These are phyloP conservation scores for Micoletzkya japonica DNA, from an alignment of 2,888 invertebrate genomes.

Conservation along the genomic window DNA sequence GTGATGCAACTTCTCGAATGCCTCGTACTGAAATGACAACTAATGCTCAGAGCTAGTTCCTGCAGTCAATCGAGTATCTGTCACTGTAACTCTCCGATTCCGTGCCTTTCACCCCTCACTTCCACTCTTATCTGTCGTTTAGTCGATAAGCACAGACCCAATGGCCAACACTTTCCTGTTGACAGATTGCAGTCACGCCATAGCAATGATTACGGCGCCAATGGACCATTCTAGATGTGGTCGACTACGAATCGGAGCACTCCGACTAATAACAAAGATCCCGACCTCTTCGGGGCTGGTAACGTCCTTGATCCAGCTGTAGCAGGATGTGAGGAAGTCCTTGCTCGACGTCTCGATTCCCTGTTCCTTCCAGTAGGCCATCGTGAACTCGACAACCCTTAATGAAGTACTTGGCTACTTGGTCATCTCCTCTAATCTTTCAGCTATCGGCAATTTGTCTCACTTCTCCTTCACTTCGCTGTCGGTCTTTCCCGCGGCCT, in stretches of 20 bases:
- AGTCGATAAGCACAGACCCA: too few relatives aligned
- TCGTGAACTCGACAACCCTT: constrained; percentile 17
- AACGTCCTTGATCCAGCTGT: constrained; percentile 50
- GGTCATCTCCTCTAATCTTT: neutral
- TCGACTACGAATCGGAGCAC: too few relatives aligned
- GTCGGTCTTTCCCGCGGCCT: constrained; percentile 41
- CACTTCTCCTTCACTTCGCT: constrained; percentile 13
- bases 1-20: constrained; percentile 46
- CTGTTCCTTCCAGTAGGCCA: constrained; percentile 11
- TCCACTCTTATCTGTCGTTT: neutral
- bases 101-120: neutral
- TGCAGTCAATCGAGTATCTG: too few relatives aligned
- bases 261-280: too few relatives aligned
- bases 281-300: constrained; percentile 50
- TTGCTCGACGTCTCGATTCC: neutral
- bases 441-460: neutral
- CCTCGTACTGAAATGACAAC: constrained; percentile 26
- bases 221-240: too few relatives aligned
- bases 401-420: neutral
- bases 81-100: too few relatives aligned
- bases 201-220: too few relatives aligned
- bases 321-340: constrained; percentile 39
- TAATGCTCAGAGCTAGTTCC: too few relatives aligned
- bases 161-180: too few relatives aligned
- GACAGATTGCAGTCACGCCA: too few relatives aligned